Percentiles rank a stretch among this genome's conserved stretches.
These are phyloP conservation scores for Diprion similis DNA, from an alignment of 1,140 invertebrate species.

Conservation along the genomic window DNA sequence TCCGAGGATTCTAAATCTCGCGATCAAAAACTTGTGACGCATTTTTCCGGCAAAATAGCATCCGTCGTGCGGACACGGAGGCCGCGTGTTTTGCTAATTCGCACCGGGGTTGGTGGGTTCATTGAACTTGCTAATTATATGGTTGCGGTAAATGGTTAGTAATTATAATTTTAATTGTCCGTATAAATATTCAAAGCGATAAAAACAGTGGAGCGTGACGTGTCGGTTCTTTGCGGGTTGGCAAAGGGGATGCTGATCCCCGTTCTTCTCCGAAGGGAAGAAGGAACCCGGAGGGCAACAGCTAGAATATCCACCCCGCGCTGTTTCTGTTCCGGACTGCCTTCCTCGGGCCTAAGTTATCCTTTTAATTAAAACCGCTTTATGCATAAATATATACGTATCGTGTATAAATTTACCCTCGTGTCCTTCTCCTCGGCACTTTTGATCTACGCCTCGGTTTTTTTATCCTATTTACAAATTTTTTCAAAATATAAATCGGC, in stretches of 20 bases:
- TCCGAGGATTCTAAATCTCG: no score
- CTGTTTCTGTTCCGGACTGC: slow-evolving; percentile 3
- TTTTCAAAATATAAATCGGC: no score
- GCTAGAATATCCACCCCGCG: background rate
- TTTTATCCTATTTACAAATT: no score
- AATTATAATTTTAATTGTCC: slow-evolving; percentile 15
- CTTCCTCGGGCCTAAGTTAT: background rate
- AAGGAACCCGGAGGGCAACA: background rate
- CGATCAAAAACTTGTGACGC: no score
- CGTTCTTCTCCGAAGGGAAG: background rate
- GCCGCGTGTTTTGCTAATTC: background rate
- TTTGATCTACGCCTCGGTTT: no score
- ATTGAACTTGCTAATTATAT: slow-evolving; percentile 6
- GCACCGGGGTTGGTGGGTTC: background rate
- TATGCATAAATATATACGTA: no score
- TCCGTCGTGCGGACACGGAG: no score
- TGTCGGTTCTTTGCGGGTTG: background rate
- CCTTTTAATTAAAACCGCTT: background rate
- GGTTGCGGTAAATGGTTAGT: background rate
- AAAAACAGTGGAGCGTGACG: slow-evolving; percentile 8
- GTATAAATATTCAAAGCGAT: slow-evolving; percentile 17
- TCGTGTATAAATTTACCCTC: no score
- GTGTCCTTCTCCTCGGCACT: no score
- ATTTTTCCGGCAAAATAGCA: no score
- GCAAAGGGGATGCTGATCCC: background rate